A percentile compares a stretch with the other conserved stretches of the same genome.
These are phyloP conservation scores for Xiphophorus birchmanni DNA, from an alignment of 2,797 vertebrate genomes.

Conservation along the genomic window DNA sequence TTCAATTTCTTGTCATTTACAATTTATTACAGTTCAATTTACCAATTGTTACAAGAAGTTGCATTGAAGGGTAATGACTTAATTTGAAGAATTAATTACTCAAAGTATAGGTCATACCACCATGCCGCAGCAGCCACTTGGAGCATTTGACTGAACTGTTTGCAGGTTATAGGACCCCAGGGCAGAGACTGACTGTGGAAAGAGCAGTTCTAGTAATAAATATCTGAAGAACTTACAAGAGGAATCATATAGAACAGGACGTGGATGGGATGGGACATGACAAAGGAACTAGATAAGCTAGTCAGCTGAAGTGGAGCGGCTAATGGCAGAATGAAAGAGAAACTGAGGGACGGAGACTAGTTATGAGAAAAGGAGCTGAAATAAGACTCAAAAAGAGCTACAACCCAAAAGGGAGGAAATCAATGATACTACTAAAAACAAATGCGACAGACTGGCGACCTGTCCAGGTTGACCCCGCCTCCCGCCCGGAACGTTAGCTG, in stretches of 20 bases:
- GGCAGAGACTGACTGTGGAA: background rate
- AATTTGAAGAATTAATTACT: background rate
- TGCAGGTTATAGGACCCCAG: background rate
- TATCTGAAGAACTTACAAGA: background rate
- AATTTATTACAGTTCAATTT: background rate
- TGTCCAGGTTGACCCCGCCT: no score
- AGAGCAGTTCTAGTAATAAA: background rate
- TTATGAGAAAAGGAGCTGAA: background rate
- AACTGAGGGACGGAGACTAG: background rate
- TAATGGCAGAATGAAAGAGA: background rate
- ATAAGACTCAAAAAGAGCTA: background rate
- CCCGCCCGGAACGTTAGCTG: no score
- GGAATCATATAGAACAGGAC: background rate
- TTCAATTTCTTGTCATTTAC: background rate
- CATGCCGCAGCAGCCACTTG: background rate
- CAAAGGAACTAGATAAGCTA: background rate
- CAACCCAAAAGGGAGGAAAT: background rate
- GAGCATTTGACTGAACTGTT: background rate
- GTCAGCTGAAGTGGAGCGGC: background rate
- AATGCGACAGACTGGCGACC: background rate
- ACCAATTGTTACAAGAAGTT: background rate
- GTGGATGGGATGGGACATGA: background rate
- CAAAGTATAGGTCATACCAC: background rate
- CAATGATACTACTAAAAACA: background rate
- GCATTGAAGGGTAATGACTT: background rate